Evolutionary conservation across 2,888 invertebrate genomes (phyloP).

Genomic region (Ectropis crepuscularia): DNA sequence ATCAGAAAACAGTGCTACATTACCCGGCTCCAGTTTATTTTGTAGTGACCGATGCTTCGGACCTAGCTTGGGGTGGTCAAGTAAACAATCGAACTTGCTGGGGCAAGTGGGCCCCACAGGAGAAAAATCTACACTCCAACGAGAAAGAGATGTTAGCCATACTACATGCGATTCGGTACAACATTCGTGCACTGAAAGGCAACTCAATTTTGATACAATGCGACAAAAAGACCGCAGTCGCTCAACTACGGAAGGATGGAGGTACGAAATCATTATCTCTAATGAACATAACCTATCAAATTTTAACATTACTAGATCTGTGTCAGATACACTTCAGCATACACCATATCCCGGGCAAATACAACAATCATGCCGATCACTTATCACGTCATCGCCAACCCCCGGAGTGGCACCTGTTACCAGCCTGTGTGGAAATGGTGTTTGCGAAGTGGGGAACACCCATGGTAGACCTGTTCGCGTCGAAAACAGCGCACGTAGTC

Average conservation of each 20-base stretch:
- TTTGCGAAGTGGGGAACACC: slow-evolving; percentile 2
- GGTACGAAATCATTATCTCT: neutral
- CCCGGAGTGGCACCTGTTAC: slow-evolving; percentile 4
- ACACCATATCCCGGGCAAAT: slow-evolving; percentile 11
- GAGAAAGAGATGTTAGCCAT: slow-evolving; percentile 4
- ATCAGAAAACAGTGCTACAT: neutral
- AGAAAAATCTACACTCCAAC: neutral
- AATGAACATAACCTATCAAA: slow-evolving; percentile 3
- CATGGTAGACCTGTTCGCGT: neutral
- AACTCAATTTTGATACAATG: slow-evolving; percentile 1
- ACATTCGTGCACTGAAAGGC: neutral
- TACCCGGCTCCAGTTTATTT: neutral
- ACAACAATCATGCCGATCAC: slow-evolving; percentile 16
- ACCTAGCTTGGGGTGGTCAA: neutral
- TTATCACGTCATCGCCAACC: slow-evolving; percentile 1
- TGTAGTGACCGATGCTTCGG: slow-evolving; percentile 4
- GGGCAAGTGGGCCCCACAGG: neutral
- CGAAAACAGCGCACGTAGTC: neutral
- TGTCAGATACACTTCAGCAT: slow-evolving; percentile 9
- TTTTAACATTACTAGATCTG: neutral
- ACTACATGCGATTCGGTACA: neutral
- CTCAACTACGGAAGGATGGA: neutral
- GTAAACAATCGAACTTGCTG: neutral
- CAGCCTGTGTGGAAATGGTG: neutral
- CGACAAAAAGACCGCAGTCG: slow-evolving; percentile 4